Evolutionary conservation across 2,888 invertebrate genomes (phyloP).

Genomic region (Automeris io): DNA sequence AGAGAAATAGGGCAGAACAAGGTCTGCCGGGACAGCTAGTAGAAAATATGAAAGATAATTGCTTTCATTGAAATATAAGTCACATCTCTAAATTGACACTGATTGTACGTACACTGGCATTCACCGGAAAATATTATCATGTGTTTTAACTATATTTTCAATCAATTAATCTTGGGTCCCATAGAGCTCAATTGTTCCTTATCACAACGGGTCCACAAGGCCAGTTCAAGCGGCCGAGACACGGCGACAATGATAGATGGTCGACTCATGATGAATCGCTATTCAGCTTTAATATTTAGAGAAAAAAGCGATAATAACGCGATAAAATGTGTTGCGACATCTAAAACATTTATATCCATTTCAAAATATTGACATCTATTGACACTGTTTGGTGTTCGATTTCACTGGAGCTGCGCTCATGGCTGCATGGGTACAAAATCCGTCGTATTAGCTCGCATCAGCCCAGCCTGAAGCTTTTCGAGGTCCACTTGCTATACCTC

Average conservation of each 20-base stretch:
- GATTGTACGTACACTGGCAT: not conserved
- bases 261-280: conserved; percentile 47
- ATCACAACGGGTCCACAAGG: conserved; percentile 44
- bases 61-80: conserved; percentile 4
- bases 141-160: conserved; percentile 27
- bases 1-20: too few species aligned
- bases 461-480: too few species aligned
- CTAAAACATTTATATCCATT: too few species aligned
- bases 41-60: too few species aligned
- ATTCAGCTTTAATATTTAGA: conserved; percentile 5
- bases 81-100: not conserved
- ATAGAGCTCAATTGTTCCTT: conserved; percentile 39
- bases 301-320: conserved; percentile 7
- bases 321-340: conserved; percentile 2
- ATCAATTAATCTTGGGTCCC: conserved; percentile 40
- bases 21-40: too few species aligned
- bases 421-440: too few species aligned
- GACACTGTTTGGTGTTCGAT: too few species aligned
- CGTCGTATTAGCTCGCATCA: too few species aligned
- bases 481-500: too few species aligned
- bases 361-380: too few species aligned
- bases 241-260: conserved; percentile 55
- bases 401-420: too few species aligned
- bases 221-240: conserved; percentile 32
- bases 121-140: conserved; percentile 8